Evolutionary conservation across 2,113 vertebrate species (phyloP), one percentile per base, ranked within the genome.

Genomic region (Hassar affinis): DNA sequence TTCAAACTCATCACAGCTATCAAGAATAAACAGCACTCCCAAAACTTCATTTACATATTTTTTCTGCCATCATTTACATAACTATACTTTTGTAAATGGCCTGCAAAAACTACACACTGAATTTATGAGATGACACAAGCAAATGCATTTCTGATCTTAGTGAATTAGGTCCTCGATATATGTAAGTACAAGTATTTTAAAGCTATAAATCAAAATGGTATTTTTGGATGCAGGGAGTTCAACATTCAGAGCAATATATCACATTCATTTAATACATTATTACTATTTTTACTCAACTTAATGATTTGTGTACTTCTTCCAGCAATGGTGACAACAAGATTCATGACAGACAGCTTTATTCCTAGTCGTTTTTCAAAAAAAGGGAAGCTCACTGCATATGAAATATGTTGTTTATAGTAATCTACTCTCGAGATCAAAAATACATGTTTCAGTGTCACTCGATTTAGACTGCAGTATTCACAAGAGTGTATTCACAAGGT

Each of bases 241-340:
- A 61, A 10, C 15, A 59, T 78, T 27, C 8, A 61, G 33, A 78
- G 56, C 15, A 78, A 27, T 78, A 78, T n/a, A 78, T 78, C 76
- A 42, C 4, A 56, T 12, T 35, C 54, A 38, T 74, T 12, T 45
- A 27, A 51, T 2, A 75, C 4, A 30, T 20, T 75, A 35, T 56
- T 76, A 18, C 47, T 52, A 20, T 30, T 76, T 76, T 27, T 27
- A 52, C 15, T 35, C 33, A 20, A 68, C 7, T 69, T 2, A 18
- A 35, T 38, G 18, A 72, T 47, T 72, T 72, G 68, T 47, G 68
- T 12, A 72, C 35, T 42, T 69, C 35, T 42, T 71, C 38, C 20
- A 71, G 38, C 3, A 47, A 71, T 11, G 20, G 38, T 71, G 38
- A 47, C 68, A 45, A 8, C 20, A 45, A 45, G 20, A 71, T 11